phyloP scores from a whole-genome alignment of 2,113 vertebrate genomes.

The Limnothrissa miodon region DNA sequence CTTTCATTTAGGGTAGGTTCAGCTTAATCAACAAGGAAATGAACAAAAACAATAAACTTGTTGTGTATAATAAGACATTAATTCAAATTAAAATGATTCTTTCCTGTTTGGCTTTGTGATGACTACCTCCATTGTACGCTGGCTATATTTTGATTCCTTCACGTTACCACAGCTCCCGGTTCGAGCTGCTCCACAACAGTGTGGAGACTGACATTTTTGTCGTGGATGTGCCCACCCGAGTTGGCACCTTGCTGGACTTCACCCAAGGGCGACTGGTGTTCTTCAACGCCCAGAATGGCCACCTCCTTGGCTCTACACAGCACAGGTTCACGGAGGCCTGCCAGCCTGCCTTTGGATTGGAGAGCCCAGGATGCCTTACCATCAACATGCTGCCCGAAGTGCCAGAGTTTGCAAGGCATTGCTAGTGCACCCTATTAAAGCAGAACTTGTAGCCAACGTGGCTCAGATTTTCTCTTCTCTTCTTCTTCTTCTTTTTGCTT shows the following conservation, averaged over 20 bases:
- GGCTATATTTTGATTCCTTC: neutral
- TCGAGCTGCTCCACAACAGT: constrained; percentile 81
- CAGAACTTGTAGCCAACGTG: too few species aligned
- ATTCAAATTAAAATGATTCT: neutral
- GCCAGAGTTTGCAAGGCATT: constrained; percentile 54
- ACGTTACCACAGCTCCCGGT: constrained; percentile 71
- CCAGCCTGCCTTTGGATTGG: constrained; percentile 83
- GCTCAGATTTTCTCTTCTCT: too few species aligned
- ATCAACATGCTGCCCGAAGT: constrained; percentile 78
- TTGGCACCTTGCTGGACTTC: constrained; percentile 88
- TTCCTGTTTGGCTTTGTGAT: neutral
- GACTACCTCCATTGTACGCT: neutral
- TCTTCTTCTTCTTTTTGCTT: too few species aligned
- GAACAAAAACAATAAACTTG: neutral
- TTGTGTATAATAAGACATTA: neutral
- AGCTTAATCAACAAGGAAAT: neutral
- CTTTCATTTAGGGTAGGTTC: neutral
- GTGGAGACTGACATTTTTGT: constrained; percentile 75
- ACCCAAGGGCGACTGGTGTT: constrained; percentile 78
- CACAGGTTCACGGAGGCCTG: constrained; percentile 76
- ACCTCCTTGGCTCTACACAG: constrained; percentile 77
- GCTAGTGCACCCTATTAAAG: neutral
- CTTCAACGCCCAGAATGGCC: constrained; percentile 83
- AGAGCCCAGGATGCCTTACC: constrained; percentile 80
- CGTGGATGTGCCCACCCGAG: constrained; percentile 69